Percentiles rank a stretch among this genome's conserved stretches.
Conservation (phyloP, 2,888 invertebrate species). For the Eumerus sabulonum region DNA sequence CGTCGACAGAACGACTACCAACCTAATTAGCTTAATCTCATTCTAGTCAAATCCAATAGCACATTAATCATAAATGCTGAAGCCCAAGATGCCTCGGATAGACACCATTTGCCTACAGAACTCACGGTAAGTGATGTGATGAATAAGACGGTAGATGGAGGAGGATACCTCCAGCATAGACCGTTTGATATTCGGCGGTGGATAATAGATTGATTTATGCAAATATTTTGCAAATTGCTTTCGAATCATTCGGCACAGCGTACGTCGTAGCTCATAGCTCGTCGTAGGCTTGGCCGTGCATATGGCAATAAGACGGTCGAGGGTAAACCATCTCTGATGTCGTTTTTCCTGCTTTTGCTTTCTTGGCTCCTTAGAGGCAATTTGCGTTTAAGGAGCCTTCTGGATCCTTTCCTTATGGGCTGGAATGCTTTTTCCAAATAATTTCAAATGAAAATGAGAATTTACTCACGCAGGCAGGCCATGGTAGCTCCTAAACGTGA, state of each 20-base stretch:
- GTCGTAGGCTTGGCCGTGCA: too few relatives aligned
- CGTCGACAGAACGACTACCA: slow-evolving; percentile 46
- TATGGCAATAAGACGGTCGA: background rate
- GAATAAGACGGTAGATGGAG: background rate
- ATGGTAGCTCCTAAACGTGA: too few relatives aligned
- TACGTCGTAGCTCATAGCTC: slow-evolving; percentile 4
- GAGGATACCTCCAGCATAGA: background rate
- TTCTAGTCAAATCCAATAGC: slow-evolving; percentile 64
- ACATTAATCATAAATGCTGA: slow-evolving; percentile 61
- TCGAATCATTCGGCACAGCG: slow-evolving; percentile 50
- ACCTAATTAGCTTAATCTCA: slow-evolving; percentile 65
- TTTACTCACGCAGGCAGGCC: slow-evolving; percentile 26
- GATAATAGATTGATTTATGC: slow-evolving; percentile 68
- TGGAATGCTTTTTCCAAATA: slow-evolving; percentile 6
- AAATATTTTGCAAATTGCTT: slow-evolving; percentile 68
- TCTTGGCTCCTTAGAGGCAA: slow-evolving; percentile 38
- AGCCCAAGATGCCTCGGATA: slow-evolving; percentile 27
- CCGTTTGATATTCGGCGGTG: slow-evolving; percentile 60
- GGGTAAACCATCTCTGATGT: slow-evolving; percentile 6
- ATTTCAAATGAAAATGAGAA: slow-evolving; percentile 52
- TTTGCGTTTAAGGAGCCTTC: slow-evolving; percentile 26
- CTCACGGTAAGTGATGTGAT: background rate
- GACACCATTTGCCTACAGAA: background rate
- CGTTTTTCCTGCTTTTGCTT: slow-evolving; percentile 8
- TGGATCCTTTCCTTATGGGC: too few relatives aligned